A percentile compares a stretch with the other conserved stretches of the same genome.
Evolutionary conservation across 2,797 vertebrate species (phyloP).

Genomic region (Ctenosaura bakeri): DNA sequence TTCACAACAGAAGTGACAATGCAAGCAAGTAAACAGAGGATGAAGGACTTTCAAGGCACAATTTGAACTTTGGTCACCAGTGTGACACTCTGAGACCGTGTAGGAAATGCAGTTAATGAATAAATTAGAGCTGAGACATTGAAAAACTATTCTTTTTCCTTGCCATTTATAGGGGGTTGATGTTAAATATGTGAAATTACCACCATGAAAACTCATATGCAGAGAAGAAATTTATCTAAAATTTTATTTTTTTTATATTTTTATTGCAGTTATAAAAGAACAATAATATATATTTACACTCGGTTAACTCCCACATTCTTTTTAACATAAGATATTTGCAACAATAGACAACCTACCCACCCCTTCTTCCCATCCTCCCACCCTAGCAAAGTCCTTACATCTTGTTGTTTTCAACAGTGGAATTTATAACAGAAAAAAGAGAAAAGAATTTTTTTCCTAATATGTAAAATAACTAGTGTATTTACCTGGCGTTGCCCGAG

Average conservation of each 20-base stretch:
- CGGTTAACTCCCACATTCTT: too few relatives aligned
- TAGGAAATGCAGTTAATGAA: background rate
- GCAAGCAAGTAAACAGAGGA: background rate
- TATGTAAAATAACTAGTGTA: too few relatives aligned
- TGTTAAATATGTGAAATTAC: background rate
- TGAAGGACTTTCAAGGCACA: background rate
- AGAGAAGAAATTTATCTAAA: background rate
- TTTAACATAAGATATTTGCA: too few relatives aligned
- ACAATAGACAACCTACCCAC: too few relatives aligned
- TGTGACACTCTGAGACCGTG: background rate
- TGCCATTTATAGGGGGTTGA: background rate
- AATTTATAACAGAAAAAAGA: too few relatives aligned
- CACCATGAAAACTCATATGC: background rate
- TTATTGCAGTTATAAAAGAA: too few relatives aligned
- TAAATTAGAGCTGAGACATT: background rate
- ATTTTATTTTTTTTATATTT: background rate
- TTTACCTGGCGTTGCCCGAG: too few relatives aligned
- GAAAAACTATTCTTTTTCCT: background rate
- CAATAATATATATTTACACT: too few relatives aligned
- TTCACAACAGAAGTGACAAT: constrained; percentile 11
- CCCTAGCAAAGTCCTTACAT: too few relatives aligned
- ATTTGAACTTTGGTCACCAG: background rate
- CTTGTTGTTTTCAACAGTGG: too few relatives aligned
- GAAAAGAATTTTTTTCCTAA: too few relatives aligned
- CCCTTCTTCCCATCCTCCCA: too few relatives aligned